Evolutionary conservation across 2,888 invertebrate genomes (phyloP).

Genomic region (Acholoe squamosa): DNA sequence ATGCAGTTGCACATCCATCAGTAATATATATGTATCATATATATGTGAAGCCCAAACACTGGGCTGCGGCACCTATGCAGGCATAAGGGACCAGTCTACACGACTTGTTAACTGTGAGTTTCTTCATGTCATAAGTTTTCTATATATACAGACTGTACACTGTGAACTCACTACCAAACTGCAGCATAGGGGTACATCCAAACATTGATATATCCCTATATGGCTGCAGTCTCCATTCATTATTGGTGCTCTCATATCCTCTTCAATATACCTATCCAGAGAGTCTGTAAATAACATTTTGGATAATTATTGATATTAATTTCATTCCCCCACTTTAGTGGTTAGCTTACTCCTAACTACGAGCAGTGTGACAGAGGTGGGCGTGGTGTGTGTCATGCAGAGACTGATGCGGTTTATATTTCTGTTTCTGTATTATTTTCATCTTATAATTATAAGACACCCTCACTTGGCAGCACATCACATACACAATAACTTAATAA

Average conservation of each 20-base stretch:
- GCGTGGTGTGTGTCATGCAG: not conserved
- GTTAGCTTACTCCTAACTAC: not conserved
- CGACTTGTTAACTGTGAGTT: constrained; percentile 12
- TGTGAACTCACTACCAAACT: not conserved
- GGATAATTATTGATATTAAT: not conserved
- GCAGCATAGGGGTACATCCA: not conserved
- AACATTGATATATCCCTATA: not conserved
- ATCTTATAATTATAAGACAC: too few relatives aligned
- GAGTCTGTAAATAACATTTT: not conserved
- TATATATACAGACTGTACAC: constrained; percentile 56
- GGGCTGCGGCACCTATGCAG: constrained; percentile 4
- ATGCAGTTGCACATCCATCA: constrained; percentile 23
- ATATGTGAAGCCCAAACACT: not conserved
- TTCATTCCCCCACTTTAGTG: not conserved
- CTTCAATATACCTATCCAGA: not conserved
- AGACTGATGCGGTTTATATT: not conserved
- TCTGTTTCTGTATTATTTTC: not conserved
- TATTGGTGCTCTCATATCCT: not conserved
- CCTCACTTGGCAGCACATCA: not conserved
- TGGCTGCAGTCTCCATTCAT: not conserved
- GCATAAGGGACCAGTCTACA: not conserved
- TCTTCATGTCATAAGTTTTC: constrained; percentile 32
- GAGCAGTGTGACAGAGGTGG: constrained; percentile 46
- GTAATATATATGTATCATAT: not conserved
- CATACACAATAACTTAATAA: constrained; percentile 51